Conservation (phyloP, 2,797 vertebrate species). For the Hypotaenidia okinawae region DNA sequence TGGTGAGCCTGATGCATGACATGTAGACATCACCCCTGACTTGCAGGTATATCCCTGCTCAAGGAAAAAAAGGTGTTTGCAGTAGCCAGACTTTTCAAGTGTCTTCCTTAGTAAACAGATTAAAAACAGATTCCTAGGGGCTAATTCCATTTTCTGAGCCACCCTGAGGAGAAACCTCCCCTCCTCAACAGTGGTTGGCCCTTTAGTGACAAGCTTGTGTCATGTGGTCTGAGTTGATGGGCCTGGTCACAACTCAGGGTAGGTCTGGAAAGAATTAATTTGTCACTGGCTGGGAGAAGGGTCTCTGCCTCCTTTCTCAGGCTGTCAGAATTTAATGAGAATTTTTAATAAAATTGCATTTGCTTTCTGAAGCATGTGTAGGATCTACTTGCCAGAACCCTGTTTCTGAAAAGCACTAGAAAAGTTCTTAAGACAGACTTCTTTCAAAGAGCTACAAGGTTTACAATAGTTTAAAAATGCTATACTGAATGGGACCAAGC, state of each 20-base stretch:
- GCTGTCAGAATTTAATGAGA: neutral
- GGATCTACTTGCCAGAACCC: neutral
- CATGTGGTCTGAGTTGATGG: neutral
- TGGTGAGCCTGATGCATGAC: neutral
- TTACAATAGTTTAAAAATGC: neutral
- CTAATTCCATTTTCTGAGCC: neutral
- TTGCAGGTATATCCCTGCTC: accelerated
- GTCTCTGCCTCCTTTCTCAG: neutral
- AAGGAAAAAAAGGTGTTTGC: neutral
- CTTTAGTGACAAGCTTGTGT: neutral
- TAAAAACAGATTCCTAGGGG: neutral
- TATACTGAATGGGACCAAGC: neutral
- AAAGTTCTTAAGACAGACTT: neutral
- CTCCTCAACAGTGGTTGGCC: neutral
- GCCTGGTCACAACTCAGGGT: neutral
- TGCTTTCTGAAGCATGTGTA: neutral
- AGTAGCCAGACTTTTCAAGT: neutral
- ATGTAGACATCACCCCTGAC: accelerated
- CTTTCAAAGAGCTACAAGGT: neutral
- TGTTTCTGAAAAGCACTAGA: neutral
- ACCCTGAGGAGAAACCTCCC: neutral
- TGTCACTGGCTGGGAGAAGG: neutral
- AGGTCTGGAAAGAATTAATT: neutral
- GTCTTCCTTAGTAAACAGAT: neutral
- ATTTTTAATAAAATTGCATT: neutral